Evolutionary conservation across 2,113 vertebrate species (phyloP).

Genomic region (Geococcyx californianus): DNA sequence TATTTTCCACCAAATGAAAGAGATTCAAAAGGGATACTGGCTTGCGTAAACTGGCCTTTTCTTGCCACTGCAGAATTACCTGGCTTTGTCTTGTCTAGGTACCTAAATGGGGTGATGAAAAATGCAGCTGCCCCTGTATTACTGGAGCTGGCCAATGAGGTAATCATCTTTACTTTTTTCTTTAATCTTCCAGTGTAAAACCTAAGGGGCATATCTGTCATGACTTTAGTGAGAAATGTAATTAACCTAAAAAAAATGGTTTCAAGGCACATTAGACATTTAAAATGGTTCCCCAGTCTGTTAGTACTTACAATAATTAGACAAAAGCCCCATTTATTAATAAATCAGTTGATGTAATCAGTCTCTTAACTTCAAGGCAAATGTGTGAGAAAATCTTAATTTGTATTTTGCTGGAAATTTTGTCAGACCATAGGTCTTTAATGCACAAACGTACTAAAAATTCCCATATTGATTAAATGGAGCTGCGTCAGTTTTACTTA

Average conservation of each 20-base stretch:
- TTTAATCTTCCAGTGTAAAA: slow-evolving; percentile 61
- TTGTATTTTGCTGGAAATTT: slow-evolving; percentile 65
- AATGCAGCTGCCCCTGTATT: slow-evolving; percentile 87
- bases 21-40: slow-evolving; percentile 74
- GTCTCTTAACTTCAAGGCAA: slow-evolving; percentile 76
- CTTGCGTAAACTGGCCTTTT: slow-evolving; percentile 81
- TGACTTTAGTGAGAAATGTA: slow-evolving; percentile 73
- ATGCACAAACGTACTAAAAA: slow-evolving; percentile 35
- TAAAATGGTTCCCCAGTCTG: slow-evolving; percentile 81
- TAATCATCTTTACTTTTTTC: slow-evolving; percentile 77
- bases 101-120: slow-evolving; percentile 83
- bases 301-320: slow-evolving; percentile 92
- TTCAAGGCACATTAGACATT: slow-evolving; percentile 75
- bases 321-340: slow-evolving; percentile 84
- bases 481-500: neutral
- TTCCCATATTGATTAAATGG: slow-evolving; percentile 22
- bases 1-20: slow-evolving; percentile 78
- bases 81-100: slow-evolving; percentile 88
- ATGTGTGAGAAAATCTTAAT: slow-evolving; percentile 79
- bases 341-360: slow-evolving; percentile 91
- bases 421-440: neutral
- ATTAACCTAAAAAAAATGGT: slow-evolving; percentile 73
- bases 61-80: slow-evolving; percentile 68
- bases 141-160: slow-evolving; percentile 95
- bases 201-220: slow-evolving; percentile 67